These are phyloP conservation scores for Cyprinodon brontotheroides DNA, from an alignment of 2,113 vertebrate genomes.

Conservation along the genomic window DNA sequence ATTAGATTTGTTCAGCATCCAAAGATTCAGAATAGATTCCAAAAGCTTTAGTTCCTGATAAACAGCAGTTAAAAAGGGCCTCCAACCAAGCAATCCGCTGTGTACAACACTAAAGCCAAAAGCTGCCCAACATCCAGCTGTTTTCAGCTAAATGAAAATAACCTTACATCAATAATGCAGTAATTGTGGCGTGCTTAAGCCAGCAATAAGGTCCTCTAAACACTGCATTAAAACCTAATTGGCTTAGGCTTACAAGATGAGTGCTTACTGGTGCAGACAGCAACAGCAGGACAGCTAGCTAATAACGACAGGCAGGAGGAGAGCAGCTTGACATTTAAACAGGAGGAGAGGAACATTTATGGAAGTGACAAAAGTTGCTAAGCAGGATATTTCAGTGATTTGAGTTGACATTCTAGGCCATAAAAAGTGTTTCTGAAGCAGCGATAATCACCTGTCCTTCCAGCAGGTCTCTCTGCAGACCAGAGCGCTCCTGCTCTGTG, in stretches of 20 bases:
- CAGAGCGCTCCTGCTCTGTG: constrained; percentile 89
- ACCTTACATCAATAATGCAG: not conserved
- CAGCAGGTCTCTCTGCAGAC: constrained; percentile 89
- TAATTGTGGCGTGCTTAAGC: constrained; percentile 4
- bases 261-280: constrained; percentile 11
- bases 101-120: not conserved
- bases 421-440: not conserved
- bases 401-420: not conserved
- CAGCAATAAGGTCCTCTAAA: constrained; percentile 28
- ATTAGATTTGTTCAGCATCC: not conserved
- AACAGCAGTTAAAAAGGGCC: not conserved
- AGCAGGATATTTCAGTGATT: not conserved
- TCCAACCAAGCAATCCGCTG: not conserved
- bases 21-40: not conserved
- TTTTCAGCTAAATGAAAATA: constrained; percentile 14
- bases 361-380: not conserved
- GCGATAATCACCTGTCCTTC: constrained; percentile 88
- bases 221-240: constrained; percentile 40
- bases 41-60: not conserved
- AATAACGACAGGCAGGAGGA: constrained; percentile 10
- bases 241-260: constrained; percentile 53
- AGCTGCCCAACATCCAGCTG: constrained; percentile 7
- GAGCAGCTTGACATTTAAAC: not conserved
- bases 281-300: constrained; percentile 28
- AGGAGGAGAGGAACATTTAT: constrained; percentile 3